A percentile compares a stretch with the other conserved stretches of the same genome.
Conservation (phyloP, 2,113 vertebrate genomes). For the Nesoenas mayeri region DNA sequence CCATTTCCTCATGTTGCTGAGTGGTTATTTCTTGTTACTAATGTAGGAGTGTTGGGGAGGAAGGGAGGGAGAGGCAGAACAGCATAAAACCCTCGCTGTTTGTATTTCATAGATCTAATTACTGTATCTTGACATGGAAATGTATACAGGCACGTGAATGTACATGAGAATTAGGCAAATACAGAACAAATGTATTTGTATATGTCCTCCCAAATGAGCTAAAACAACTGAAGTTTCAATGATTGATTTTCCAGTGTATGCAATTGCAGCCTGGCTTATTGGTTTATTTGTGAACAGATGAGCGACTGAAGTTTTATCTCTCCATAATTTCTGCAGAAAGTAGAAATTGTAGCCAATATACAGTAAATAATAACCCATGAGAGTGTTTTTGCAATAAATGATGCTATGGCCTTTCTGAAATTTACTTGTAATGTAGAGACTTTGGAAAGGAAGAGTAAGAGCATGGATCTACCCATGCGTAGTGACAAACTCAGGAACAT, state of each 20-base stretch:
- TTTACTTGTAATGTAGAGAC: not conserved
- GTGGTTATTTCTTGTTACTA: constrained; percentile 3
- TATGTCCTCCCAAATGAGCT: constrained; percentile 19
- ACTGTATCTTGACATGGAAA: constrained; percentile 4
- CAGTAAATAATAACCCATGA: constrained; percentile 12
- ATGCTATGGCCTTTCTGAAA: not conserved
- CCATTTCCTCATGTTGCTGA: not conserved
- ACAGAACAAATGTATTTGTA: not conserved
- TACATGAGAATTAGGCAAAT: constrained; percentile 49
- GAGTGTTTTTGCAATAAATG: not conserved
- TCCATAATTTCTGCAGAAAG: constrained; percentile 9
- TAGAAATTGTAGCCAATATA: not conserved
- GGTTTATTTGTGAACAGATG: constrained; percentile 16
- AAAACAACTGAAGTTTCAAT: not conserved
- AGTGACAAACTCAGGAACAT: not conserved
- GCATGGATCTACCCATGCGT: rapidly evolving
- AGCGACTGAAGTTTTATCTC: not conserved
- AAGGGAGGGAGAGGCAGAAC: not conserved
- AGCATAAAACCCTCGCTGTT: not conserved
- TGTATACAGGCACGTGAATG: not conserved
- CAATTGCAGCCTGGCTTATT: constrained; percentile 9
- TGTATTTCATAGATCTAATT: constrained; percentile 46
- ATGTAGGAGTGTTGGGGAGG: not conserved
- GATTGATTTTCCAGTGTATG: constrained; percentile 14
- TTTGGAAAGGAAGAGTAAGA: not conserved